phyloP scores from a whole-genome alignment of 2,888 invertebrate species.

The Drosophila aldrichi region DNA sequence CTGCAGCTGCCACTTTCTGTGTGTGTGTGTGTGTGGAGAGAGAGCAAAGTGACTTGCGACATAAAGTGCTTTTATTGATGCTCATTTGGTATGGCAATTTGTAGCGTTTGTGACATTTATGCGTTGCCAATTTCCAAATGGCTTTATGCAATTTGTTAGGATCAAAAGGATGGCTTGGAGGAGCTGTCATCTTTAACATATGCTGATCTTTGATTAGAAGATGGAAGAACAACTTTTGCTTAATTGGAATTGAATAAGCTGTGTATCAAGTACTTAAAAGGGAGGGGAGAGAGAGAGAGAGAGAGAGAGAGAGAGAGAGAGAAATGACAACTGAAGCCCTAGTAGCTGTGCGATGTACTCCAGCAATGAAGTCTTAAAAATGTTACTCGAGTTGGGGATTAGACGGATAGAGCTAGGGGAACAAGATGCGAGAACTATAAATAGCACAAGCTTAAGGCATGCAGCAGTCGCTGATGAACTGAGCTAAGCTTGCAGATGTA shows the following conservation, averaged over 20 bases:
- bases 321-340: constrained; percentile 26
- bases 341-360: constrained; percentile 5
- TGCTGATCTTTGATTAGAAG: constrained; percentile 17
- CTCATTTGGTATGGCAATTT: constrained; percentile 78
- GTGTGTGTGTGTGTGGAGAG: not conserved
- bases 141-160: constrained; percentile 67
- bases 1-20: constrained; percentile 18
- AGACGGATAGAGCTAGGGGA: not conserved
- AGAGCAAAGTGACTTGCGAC: constrained; percentile 71
- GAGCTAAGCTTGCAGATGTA: not conserved
- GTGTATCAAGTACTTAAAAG: not conserved
- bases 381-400: constrained; percentile 32
- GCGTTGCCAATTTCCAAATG: constrained; percentile 72
- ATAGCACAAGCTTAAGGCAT: constrained; percentile 11
- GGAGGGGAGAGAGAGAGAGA: not conserved
- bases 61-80: constrained; percentile 81
- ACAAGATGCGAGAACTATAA: constrained; percentile 1
- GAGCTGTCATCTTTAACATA: constrained; percentile 28
- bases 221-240: constrained; percentile 13
- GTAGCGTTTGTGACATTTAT: constrained; percentile 81
- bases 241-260: constrained; percentile 35
- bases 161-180: not conserved
- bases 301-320: not conserved
- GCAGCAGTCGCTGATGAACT: constrained; percentile 10
- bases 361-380: constrained; percentile 47